Percentiles rank a stretch among this genome's conserved stretches.
Evolutionary conservation across 2,113 vertebrate species (phyloP).

Genomic region (Dascyllus trimaculatus): DNA sequence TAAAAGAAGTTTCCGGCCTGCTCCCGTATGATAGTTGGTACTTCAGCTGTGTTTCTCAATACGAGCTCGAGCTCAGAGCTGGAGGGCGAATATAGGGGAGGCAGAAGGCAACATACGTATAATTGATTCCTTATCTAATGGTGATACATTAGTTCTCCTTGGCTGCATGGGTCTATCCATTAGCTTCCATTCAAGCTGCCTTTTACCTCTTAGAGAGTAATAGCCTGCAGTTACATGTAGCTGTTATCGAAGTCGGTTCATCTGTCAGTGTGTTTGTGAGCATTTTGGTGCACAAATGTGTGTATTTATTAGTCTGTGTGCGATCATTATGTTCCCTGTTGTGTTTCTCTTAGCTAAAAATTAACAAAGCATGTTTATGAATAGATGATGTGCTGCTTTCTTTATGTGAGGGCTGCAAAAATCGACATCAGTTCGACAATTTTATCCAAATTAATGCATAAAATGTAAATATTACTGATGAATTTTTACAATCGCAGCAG

Average conservation of each 20-base stretch:
- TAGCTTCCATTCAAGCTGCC: slow-evolving; percentile 46
- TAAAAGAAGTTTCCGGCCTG: slow-evolving; percentile 8
- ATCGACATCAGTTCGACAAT: too few species aligned
- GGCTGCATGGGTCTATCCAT: slow-evolving; percentile 51
- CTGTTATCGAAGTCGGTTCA: slow-evolving; percentile 48
- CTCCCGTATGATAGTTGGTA: background rate
- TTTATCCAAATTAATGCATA: too few species aligned
- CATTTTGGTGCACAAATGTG: background rate
- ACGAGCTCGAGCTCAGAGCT: slow-evolving; percentile 8
- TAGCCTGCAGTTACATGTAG: slow-evolving; percentile 44
- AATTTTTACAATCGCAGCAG: too few species aligned
- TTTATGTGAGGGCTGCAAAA: too few species aligned
- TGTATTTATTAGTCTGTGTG: background rate
- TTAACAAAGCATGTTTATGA: too few species aligned
- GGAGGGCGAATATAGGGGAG: background rate
- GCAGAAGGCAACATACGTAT: slow-evolving; percentile 44
- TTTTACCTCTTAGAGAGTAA: slow-evolving; percentile 53
- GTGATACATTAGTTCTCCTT: slow-evolving; percentile 56
- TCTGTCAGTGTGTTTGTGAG: slow-evolving; percentile 1
- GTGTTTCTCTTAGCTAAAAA: too few species aligned
- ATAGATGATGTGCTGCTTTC: too few species aligned
- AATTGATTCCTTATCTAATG: slow-evolving; percentile 71
- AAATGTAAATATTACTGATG: too few species aligned
- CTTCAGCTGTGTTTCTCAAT: slow-evolving; percentile 2
- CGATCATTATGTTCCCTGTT: too few species aligned